Evolutionary conservation across 2,888 invertebrate species (phyloP).

Genomic region (Yponomeuta cagnagella): DNA sequence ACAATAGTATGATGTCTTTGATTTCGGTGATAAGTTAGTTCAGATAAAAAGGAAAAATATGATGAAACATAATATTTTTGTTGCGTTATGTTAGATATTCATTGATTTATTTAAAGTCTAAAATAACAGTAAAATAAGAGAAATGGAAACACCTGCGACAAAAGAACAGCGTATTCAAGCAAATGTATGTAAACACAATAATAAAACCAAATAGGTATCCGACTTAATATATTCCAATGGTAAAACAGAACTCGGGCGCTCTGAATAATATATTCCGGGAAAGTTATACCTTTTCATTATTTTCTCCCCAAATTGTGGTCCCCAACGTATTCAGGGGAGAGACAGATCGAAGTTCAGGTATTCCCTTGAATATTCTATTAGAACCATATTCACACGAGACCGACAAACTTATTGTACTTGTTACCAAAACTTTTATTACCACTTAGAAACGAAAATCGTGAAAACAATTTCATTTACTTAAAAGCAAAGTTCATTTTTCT

Average conservation of each 20-base stretch:
- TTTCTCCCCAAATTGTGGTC: constrained; percentile 43
- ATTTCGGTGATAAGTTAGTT: no score
- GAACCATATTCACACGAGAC: constrained; percentile 16
- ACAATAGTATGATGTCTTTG: no score
- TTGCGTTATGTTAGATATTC: no score
- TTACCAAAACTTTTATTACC: neutral
- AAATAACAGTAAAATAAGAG: neutral
- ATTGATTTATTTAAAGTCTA: no score
- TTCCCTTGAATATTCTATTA: constrained; percentile 45
- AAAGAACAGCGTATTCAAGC: neutral
- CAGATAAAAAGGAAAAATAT: no score
- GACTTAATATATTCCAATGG: neutral
- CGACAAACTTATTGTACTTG: neutral
- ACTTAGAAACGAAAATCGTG: neutral
- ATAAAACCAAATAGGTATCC: neutral
- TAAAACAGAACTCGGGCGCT: constrained; percentile 15
- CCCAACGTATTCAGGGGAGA: constrained; percentile 30
- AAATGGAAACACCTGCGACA: neutral
- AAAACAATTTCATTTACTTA: neutral
- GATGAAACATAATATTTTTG: no score
- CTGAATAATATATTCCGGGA: constrained; percentile 42
- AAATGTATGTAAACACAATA: constrained; percentile 1
- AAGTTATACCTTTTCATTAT: constrained; percentile 51
- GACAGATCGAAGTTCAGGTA: constrained; percentile 39
- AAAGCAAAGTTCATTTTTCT: neutral